Base-by-base conservation (phyloP, 2,888 invertebrate species). In the Mayetiola destructor region DNA sequence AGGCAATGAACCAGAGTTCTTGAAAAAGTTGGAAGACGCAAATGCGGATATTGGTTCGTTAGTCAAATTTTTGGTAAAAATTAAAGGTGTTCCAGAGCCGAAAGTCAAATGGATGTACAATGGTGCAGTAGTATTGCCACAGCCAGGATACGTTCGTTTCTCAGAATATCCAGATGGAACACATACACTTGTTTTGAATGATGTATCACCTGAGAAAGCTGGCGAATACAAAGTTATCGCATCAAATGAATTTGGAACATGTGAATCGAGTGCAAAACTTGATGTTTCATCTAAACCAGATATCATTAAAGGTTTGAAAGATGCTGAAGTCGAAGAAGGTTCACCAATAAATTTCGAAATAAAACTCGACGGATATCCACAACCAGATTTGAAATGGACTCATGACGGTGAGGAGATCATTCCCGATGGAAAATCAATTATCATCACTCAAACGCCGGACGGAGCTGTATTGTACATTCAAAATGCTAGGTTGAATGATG, bases 351-450 rank as follows among this genome's bases (percentile, higher is more conserved):
- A 81, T 60, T 84, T 96, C 68, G 81, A 85, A 63, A 76, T 93
- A 56, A 87, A 86, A 71, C 87, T 93, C 64, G 87, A 86, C 68
- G 95, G 94, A 2, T 35, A 18, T 23, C 96, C 96, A 0, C 84
- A 85, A 62, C 93, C 96, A 8, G 82, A 80, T 64, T 80, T 94
- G 58, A 88, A 85, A 72, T 95, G 94, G 94, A 71, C 62, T 58
- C 85, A 88, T 65, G 84, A 91, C 66, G 90, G 90, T 2, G 77
- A 84, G 62, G 88, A 90, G 66, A 81, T 91, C 55, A 79, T 78
- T 60, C 77, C 78, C 0, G 85, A 88, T 59, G 55, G 82, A 1
- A 82, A 87, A 65, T 85, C 12, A 27, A 27, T 48, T 16, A 9
- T 48, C 5, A 20, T n/a, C 5, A 27, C 27, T 14, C 27, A 48